Conservation (phyloP, 2,113 vertebrate species). For the Sprattus sprattus region DNA sequence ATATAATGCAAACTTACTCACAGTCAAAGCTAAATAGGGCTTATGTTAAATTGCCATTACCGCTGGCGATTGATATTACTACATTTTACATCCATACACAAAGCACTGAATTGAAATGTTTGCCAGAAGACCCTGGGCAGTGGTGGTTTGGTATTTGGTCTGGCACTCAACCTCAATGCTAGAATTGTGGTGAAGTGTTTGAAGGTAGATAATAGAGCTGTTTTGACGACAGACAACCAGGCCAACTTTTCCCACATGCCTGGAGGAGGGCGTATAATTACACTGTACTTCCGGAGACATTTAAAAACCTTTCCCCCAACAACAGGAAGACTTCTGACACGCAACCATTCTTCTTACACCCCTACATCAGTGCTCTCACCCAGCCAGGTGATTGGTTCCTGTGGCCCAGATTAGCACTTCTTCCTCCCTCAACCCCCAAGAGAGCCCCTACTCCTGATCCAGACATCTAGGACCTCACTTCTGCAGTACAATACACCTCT, state of each 20-base stretch:
- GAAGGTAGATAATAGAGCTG: conserved; percentile 3
- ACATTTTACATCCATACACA: background rate
- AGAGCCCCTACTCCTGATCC: conserved; percentile 2
- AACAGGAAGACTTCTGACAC: conserved; percentile 21
- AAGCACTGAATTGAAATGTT: background rate
- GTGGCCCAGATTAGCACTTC: conserved; percentile 6
- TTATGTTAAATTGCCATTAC: too few species aligned
- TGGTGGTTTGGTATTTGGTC: background rate
- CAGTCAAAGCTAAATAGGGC: too few species aligned
- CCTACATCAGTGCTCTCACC: conserved; percentile 3
- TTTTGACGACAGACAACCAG: background rate
- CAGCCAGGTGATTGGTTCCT: conserved; percentile 19
- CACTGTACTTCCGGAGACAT: conserved; percentile 15
- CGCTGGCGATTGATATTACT: too few species aligned
- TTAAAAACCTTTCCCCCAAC: conserved; percentile 1
- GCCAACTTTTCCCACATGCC: conserved; percentile 13
- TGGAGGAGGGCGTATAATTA: conserved; percentile 1
- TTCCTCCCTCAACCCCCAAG: background rate
- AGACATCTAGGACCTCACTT: background rate
- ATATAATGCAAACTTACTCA: too few species aligned
- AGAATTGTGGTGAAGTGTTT: conserved; percentile 8
- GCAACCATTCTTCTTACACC: conserved; percentile 15
- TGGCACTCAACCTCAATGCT: background rate
- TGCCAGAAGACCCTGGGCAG: background rate
- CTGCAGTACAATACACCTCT: background rate